Evolutionary conservation across 2,113 vertebrate genomes (phyloP), one percentile per base, ranked within the genome.

Genomic region (Chrysochloris asiatica): DNA sequence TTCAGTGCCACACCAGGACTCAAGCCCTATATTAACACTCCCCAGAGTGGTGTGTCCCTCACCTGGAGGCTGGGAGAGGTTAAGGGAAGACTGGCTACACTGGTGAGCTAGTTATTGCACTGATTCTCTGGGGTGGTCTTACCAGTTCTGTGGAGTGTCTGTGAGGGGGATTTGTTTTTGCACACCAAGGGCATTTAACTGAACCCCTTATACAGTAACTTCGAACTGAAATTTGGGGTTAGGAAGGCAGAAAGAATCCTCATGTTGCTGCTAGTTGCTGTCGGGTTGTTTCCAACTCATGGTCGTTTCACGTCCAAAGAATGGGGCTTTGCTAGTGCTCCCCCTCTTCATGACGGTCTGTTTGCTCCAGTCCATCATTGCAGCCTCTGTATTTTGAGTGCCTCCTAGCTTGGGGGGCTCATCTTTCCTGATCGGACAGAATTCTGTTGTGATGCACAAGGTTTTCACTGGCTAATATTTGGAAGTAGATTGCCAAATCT

Each of bases 171-270:
- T 41, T 65, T 92, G 33, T 7, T 54, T 83, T 90, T 90, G 80
- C 19, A 86, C 17, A 56, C 54, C 13, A 50, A 48, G 3, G 1
- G 2, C 80, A 43, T 87, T 76, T 89, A 91, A 91, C 71, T n/a
- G n/a, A n/a, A n/a, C n/a, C n/a, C n/a, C n/a, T n/a, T n/a, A n/a
- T n/a, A n/a, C n/a, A n/a, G n/a, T n/a, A n/a, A n/a, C n/a, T n/a
- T n/a, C n/a, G n/a, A n/a, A n/a, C n/a, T n/a, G n/a, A 10, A 92
- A 69, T 48, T 72, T 73, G 65, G 95, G 65, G 41, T 80, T 93
- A 78, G 63, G 73, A 89, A 83, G 89, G 36, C 50, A 77, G 36
- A 91, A 30, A 16, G 21, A 93, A 88, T 63, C 14, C 11, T 45
- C 22, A 14, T 54, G n/a, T 36, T 67, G 33, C 26, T 67, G 33